Conservation (phyloP, 2,797 vertebrate genomes). For the Okamejei kenojei region DNA sequence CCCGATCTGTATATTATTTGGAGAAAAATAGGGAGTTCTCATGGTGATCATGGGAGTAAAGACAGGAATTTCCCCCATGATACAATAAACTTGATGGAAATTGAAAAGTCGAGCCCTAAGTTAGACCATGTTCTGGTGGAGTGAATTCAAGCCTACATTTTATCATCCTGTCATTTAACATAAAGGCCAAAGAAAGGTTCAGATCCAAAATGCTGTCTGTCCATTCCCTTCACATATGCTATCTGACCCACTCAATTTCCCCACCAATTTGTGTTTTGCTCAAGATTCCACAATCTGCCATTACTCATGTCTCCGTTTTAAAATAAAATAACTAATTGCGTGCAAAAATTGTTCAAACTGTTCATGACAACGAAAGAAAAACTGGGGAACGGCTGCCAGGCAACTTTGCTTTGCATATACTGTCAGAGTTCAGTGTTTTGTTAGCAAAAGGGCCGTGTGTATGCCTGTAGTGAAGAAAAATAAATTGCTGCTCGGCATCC, state of each 20-base stretch:
- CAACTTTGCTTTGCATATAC: not conserved
- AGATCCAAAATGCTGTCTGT: too few relatives aligned
- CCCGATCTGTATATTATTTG: too few relatives aligned
- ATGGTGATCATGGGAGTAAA: not conserved
- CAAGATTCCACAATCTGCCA: too few relatives aligned
- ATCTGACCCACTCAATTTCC: too few relatives aligned
- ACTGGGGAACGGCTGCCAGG: not conserved
- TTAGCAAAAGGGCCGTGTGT: not conserved
- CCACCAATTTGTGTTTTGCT: too few relatives aligned
- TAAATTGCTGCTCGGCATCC: not conserved
- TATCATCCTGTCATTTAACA: not conserved
- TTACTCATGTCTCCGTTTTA: too few relatives aligned
- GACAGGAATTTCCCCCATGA: not conserved
- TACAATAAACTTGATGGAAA: not conserved
- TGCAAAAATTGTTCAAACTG: not conserved
- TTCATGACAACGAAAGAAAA: not conserved
- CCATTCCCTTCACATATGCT: too few relatives aligned
- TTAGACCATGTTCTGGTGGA: not conserved
- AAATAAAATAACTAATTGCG: not conserved
- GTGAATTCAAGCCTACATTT: not conserved
- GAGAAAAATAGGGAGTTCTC: not conserved
- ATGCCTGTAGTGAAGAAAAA: slow-evolving; percentile 1
- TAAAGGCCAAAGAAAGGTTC: not conserved
- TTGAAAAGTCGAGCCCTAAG: not conserved
- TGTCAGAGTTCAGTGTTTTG: not conserved